Percentiles rank a stretch among this genome's conserved stretches.
Evolutionary conservation across 1,140 invertebrate genomes (phyloP).

Genomic region (Meteorus sp.): DNA sequence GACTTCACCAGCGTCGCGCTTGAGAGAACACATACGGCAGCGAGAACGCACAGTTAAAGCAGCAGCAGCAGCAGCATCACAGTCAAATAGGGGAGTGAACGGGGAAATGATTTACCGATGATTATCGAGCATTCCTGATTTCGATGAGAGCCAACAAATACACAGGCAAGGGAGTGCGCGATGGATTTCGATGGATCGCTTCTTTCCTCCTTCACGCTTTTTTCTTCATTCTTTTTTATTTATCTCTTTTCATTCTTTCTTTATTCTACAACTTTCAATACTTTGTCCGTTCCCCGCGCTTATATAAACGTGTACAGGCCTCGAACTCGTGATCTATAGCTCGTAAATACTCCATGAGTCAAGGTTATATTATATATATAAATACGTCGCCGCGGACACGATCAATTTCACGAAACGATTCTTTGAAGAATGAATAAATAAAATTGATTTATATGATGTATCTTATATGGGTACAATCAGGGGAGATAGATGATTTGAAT

Average conservation of each 20-base stretch:
- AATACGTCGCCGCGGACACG: conserved; percentile 10
- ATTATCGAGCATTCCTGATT: conserved; percentile 53
- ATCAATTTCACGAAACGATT: conserved; percentile 16
- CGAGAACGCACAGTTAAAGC: conserved; percentile 4
- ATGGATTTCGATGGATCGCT: conserved; percentile 32
- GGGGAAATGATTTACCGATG: conserved; percentile 45
- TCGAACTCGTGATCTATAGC: conserved; percentile 31
- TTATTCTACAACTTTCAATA: conserved; percentile 10
- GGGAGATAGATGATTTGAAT: no score
- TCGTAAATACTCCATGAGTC: conserved; percentile 26
- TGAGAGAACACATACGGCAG: background rate
- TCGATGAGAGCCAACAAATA: conserved; percentile 30
- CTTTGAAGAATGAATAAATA: background rate
- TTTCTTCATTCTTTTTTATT: conserved; percentile 3
- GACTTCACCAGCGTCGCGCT: background rate
- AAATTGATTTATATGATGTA: no score
- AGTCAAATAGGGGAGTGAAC: no score
- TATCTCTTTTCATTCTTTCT: conserved; percentile 18
- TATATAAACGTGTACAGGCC: conserved; percentile 11
- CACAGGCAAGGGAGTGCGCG: background rate
- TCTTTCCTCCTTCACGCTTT: no score
- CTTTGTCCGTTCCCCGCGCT: conserved; percentile 19
- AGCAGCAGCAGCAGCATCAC: background rate
- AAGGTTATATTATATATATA: conserved; percentile 26
- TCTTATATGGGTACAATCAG: no score